Evolutionary conservation across 37 sponge, comb jelly and placozoan genomes (phyloP).

Genomic region (Lycopodina hypogea): DNA sequence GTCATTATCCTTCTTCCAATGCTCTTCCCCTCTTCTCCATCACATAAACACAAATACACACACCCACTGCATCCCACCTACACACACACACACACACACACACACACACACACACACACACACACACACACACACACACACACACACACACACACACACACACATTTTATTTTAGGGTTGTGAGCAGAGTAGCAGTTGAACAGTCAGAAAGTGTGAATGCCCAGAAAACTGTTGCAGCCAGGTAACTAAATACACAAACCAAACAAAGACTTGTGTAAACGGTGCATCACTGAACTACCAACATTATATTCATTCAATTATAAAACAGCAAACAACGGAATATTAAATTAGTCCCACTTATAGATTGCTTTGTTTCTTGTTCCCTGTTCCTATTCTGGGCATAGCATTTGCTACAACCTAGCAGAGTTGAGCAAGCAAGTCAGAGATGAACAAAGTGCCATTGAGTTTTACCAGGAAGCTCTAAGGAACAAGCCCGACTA

Average conservation of each 20-base stretch:
- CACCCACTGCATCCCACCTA: too few species aligned
- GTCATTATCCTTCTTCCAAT: background rate
- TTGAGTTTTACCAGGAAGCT: constrained; percentile 73
- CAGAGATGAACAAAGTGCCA: constrained; percentile 45
- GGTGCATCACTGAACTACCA: too few species aligned
- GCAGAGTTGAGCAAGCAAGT: constrained; percentile 55
- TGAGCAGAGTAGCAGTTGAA: constrained; percentile 70
- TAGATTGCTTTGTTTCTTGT: background rate
- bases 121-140: too few species aligned
- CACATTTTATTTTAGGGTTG: constrained; percentile 10
- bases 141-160: too few species aligned
- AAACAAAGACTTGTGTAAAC: background rate
- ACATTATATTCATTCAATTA: too few species aligned
- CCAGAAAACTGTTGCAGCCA: constrained; percentile 61
- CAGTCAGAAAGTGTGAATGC: constrained; percentile 39
- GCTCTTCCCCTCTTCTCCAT: background rate
- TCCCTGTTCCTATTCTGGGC: too few species aligned
- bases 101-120: too few species aligned
- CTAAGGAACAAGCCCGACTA: constrained; percentile 47
- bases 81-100: too few species aligned
- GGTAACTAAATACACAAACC: constrained; percentile 19
- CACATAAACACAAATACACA: too few species aligned
- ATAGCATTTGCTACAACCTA: constrained; percentile 44
- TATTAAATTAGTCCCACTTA: too few species aligned
- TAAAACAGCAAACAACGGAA: too few species aligned